phyloP scores from a whole-genome alignment of 2,888 invertebrate genomes.

The Orthosia gothica region DNA sequence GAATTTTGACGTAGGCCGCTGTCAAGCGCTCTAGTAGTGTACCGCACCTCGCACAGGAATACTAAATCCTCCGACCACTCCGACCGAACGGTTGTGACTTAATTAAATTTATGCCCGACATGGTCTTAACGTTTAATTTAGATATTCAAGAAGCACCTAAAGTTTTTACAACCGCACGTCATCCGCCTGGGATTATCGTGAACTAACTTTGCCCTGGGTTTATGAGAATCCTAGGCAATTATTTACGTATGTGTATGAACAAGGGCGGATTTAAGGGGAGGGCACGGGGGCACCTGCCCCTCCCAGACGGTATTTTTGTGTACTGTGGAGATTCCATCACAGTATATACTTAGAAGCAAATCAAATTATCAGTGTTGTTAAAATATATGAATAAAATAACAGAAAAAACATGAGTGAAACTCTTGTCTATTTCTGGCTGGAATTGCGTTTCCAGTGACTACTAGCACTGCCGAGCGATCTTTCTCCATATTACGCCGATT shows the following conservation, averaged over 20 bases:
- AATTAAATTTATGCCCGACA: conserved; percentile 62
- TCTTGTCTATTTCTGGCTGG: too few relatives aligned
- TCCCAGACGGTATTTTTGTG: too few relatives aligned
- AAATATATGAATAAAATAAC: too few relatives aligned
- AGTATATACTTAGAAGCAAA: too few relatives aligned
- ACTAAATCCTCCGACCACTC: conserved; percentile 57
- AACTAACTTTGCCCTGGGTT: conserved; percentile 38
- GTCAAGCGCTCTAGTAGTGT: conserved; percentile 59
- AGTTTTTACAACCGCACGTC: conserved; percentile 50
- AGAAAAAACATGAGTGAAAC: too few relatives aligned
- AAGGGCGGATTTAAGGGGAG: too few relatives aligned
- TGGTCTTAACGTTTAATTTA: conserved; percentile 61
- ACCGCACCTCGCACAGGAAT: conserved; percentile 61
- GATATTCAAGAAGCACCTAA: conserved; percentile 45
- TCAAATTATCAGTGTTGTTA: too few relatives aligned
- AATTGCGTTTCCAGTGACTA: too few relatives aligned
- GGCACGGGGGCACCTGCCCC: too few relatives aligned
- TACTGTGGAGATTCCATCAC: too few relatives aligned
- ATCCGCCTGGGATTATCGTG: conserved; percentile 37
- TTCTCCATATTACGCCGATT: too few relatives aligned
- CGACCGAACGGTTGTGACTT: conserved; percentile 51
- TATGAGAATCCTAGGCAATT: conserved; percentile 20
- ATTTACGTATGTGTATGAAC: conserved; percentile 8
- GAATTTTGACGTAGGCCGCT: conserved; percentile 67
- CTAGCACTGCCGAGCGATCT: too few relatives aligned